Evolutionary conservation across 2,797 vertebrate species (phyloP), one percentile per base, ranked within the genome.

Genomic region (Sebastes elongatus): DNA sequence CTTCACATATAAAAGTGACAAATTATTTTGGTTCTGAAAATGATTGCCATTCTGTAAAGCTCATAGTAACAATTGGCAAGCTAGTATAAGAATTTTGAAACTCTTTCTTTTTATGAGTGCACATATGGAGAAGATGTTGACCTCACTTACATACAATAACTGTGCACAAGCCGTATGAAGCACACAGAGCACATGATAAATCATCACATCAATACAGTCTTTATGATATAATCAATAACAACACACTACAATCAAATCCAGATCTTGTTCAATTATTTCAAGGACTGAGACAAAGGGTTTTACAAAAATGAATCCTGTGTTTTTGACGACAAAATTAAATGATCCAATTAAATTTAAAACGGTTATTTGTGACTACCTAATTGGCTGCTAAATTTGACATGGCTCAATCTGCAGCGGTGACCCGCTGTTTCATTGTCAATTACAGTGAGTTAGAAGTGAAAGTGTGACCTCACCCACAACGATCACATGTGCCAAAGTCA

Each of bases 401-500:
- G 62, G 56, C 78, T 90, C 84, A 65, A 81, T 89, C 70, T 75
- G 66, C 78, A 73, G 71, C 14, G 4, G 62, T 84, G 87, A 88
- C 86, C 89, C 66, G 53, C 79, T 68, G 89, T 87, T 90, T 87
- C 82, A 78, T 71, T 87, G 91, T 93, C 90, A 91, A 93, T 94
- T 93, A 94, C 87, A 75, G 66, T 46, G 86, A 88, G 86, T 87
- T 89, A 88, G 89, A 86, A 85, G 90, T 86, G 77, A 92, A 89
- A 84, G 86, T 68, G 92, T 94, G 94, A 94, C 90, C 91, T 94
- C 94, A 94, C 86, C 91, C 88, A 81, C 46, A 83, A 85, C 79
- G 20, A 91, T 90, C 92, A 87, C 93, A 92, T 92, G 91, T 92
- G 91, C 92, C 93, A 95, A 95, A 94, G 93, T 95, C 94, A 95